Evolutionary conservation across 2,113 vertebrate genomes (phyloP).

Genomic region (Sakesphorus luctuosus): DNA sequence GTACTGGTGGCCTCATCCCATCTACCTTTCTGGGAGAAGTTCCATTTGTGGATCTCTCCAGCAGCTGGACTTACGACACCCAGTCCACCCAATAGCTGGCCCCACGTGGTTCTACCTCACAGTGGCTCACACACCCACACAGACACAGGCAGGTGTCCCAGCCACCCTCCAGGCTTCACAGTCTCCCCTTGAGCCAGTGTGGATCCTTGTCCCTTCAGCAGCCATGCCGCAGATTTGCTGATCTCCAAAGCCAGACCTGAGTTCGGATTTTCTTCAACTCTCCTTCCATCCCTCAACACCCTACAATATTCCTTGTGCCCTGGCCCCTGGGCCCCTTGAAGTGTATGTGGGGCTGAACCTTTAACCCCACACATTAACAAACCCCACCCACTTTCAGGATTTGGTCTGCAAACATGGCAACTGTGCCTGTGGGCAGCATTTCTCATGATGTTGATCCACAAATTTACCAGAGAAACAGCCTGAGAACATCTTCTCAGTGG

Average conservation of each 20-base stretch:
- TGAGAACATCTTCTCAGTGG: background rate
- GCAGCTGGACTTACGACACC: background rate
- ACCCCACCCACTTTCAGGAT: background rate
- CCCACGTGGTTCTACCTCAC: background rate
- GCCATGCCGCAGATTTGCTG: background rate
- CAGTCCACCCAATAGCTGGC: background rate
- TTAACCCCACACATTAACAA: background rate
- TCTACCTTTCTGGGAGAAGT: background rate
- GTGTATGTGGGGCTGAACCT: background rate
- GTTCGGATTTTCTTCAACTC: background rate
- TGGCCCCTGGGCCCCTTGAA: background rate
- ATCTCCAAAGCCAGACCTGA: background rate
- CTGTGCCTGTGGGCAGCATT: background rate
- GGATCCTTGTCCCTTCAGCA: background rate
- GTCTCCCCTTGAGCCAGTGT: background rate
- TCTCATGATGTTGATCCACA: fast-evolving
- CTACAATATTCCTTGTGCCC: fast-evolving
- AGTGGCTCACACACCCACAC: no score
- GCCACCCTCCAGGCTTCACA: background rate
- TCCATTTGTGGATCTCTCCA: background rate
- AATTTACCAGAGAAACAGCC: background rate
- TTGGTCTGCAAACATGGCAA: background rate
- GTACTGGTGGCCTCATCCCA: background rate
- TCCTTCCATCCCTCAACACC: background rate
- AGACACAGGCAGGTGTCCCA: no score